These are phyloP conservation scores for Gambusia yucatana DNA, from an alignment of 2,797 vertebrate genomes.

Conservation along the genomic window DNA sequence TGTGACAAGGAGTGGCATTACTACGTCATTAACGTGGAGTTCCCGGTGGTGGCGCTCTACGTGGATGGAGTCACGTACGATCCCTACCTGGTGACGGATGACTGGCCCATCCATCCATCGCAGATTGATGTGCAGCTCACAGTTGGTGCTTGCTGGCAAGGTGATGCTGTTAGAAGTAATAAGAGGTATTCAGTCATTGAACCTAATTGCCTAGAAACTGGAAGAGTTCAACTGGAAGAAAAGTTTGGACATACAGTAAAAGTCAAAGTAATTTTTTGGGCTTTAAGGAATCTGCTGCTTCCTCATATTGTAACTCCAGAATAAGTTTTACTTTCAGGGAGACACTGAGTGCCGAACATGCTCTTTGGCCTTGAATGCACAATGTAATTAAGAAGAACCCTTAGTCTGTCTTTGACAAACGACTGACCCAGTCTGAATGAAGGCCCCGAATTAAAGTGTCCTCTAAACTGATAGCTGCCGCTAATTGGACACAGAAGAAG, in stretches of 20 bases:
- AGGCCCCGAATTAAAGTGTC: slow-evolving; percentile 54
- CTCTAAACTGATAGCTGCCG: slow-evolving; percentile 62
- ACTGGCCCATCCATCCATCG: slow-evolving; percentile 97
- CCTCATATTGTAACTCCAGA: slow-evolving; percentile 12
- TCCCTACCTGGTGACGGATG: slow-evolving; percentile 97
- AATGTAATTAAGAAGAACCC: slow-evolving; percentile 55
- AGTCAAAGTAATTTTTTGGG: slow-evolving; percentile 5
- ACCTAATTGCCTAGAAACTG: neutral
- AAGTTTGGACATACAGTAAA: slow-evolving; percentile 22
- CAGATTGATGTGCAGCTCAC: slow-evolving; percentile 97
- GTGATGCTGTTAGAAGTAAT: slow-evolving; percentile 64
- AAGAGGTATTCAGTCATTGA: neutral
- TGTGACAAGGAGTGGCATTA: slow-evolving; percentile 99
- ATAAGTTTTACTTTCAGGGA: slow-evolving; percentile 34
- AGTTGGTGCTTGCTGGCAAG: slow-evolving; percentile 98
- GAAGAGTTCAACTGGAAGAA: neutral
- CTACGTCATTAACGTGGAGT: slow-evolving; percentile 95
- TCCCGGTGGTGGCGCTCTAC: slow-evolving; percentile 92
- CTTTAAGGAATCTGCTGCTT: slow-evolving; percentile 6
- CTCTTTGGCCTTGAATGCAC: slow-evolving; percentile 64
- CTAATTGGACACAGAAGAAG: slow-evolving; percentile 56
- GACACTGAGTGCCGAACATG: slow-evolving; percentile 29
- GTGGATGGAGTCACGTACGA: slow-evolving; percentile 95
- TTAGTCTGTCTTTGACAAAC: slow-evolving; percentile 60
- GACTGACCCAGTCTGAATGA: slow-evolving; percentile 47